A percentile compares a stretch with the other conserved stretches of the same genome.
phyloP scores from a whole-genome alignment of 2,888 invertebrate genomes.

The Anoplius nigerrimus region DNA sequence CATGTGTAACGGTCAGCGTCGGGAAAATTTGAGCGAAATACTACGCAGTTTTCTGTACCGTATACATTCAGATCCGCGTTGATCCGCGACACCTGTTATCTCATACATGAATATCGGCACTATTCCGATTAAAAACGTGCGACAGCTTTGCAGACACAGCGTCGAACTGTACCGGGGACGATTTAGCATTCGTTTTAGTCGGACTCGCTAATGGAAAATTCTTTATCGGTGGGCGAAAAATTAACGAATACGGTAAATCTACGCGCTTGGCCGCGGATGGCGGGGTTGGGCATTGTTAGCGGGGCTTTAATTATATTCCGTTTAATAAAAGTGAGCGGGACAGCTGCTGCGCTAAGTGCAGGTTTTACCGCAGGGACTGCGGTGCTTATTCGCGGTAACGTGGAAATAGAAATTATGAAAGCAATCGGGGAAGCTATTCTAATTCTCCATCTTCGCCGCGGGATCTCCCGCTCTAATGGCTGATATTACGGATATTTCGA shows the following conservation, averaged over 20 bases:
- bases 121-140: too few species aligned
- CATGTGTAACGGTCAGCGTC: too few species aligned
- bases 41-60: too few species aligned
- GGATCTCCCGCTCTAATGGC: neutral
- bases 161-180: too few species aligned
- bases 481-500: neutral
- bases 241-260: neutral
- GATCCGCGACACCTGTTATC: too few species aligned
- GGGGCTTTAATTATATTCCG: slow-evolving; percentile 27
- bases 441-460: slow-evolving; percentile 7
- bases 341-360: slow-evolving; percentile 4
- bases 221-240: neutral
- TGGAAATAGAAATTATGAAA: slow-evolving; percentile 17
- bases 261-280: neutral
- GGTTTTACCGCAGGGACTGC: slow-evolving; percentile 4
- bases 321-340: slow-evolving; percentile 23
- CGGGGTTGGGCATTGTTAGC: slow-evolving; percentile 17
- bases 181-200: too few species aligned
- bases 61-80: too few species aligned
- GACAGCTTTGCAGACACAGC: too few species aligned
- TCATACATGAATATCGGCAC: too few species aligned
- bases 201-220: too few species aligned
- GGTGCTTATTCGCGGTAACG: slow-evolving; percentile 15
- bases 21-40: too few species aligned
- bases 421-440: slow-evolving; percentile 14